These are phyloP conservation scores for Theodoxus fluviatilis DNA, from an alignment of 2,888 invertebrate genomes.

Conservation along the genomic window DNA sequence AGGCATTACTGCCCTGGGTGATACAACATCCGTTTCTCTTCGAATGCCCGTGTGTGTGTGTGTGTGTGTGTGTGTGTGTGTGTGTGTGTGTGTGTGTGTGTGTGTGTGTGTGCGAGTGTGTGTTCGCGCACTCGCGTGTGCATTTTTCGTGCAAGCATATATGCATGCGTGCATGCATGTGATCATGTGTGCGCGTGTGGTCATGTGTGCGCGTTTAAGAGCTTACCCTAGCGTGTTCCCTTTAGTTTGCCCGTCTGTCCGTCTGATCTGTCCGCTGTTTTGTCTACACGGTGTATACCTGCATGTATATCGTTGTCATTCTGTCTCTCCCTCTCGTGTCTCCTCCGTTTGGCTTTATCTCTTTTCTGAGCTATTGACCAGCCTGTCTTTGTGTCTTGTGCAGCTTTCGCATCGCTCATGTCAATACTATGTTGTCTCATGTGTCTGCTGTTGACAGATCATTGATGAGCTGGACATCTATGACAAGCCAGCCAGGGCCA, in stretches of 20 bases:
- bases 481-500: conserved; percentile 59
- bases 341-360: too few species aligned
- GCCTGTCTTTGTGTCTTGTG: too few species aligned
- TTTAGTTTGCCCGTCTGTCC: conserved; percentile 81
- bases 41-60: neutral
- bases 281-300: too few species aligned
- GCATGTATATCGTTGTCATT: too few species aligned
- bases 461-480: conserved; percentile 62
- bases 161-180: neutral
- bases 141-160: neutral
- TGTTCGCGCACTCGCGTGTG: neutral
- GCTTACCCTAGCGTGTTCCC: conserved; percentile 80
- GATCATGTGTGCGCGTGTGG: conserved; percentile 73
- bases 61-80: neutral
- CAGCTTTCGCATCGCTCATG: too few species aligned
- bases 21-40: too few species aligned
- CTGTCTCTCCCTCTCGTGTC: too few species aligned
- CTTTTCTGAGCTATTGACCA: too few species aligned
- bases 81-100: neutral
- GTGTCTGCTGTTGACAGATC: conserved; percentile 42
- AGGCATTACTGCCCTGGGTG: too few species aligned
- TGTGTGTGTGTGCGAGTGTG: neutral
- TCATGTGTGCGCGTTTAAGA: conserved; percentile 88
- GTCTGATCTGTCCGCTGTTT: conserved; percentile 82
- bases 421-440: too few species aligned